Conservation (phyloP, 2,888 invertebrate species). For the Amblyjoppa proteus region DNA sequence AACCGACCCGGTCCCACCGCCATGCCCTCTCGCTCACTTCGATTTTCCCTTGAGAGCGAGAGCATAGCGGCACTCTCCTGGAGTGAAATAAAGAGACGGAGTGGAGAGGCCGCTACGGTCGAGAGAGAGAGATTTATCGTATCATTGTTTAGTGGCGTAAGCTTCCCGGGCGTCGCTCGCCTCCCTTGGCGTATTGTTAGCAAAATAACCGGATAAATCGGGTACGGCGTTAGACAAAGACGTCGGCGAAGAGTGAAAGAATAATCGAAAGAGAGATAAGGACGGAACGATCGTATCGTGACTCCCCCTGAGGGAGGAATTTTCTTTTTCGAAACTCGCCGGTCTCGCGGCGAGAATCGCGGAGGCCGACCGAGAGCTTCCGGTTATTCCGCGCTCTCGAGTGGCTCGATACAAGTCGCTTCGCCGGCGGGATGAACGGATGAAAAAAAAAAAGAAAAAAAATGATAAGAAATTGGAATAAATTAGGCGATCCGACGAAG, state of each 20-base stretch:
- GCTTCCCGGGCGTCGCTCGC: slow-evolving; percentile 71
- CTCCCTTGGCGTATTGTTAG: slow-evolving; percentile 68
- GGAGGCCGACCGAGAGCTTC: slow-evolving; percentile 45
- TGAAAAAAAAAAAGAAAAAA: background rate
- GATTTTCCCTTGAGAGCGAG: slow-evolving; percentile 64
- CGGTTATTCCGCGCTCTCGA: slow-evolving; percentile 37
- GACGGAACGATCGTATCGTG: slow-evolving; percentile 49
- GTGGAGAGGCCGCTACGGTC: slow-evolving; percentile 68
- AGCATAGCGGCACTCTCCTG: slow-evolving; percentile 41
- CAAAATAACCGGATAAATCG: slow-evolving; percentile 67
- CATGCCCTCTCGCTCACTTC: slow-evolving; percentile 54
- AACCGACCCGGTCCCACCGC: slow-evolving; percentile 34
- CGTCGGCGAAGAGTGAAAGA: slow-evolving; percentile 44
- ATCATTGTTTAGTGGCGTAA: slow-evolving; percentile 81
- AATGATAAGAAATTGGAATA: slow-evolving; percentile 1
- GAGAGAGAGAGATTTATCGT: slow-evolving; percentile 80
- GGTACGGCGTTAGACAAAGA: slow-evolving; percentile 53
- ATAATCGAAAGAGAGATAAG: slow-evolving; percentile 42
- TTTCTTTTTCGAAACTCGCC: slow-evolving; percentile 50
- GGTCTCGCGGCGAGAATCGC: slow-evolving; percentile 33
- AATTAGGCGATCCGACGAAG: slow-evolving; percentile 12
- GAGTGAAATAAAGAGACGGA: slow-evolving; percentile 74
- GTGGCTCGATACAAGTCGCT: slow-evolving; percentile 19
- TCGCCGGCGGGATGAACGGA: slow-evolving; percentile 10
- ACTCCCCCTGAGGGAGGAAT: slow-evolving; percentile 39